Percentiles rank a stretch among this genome's conserved stretches.
These are phyloP conservation scores for Progne subis DNA, from an alignment of 2,113 vertebrate genomes.

Conservation along the genomic window DNA sequence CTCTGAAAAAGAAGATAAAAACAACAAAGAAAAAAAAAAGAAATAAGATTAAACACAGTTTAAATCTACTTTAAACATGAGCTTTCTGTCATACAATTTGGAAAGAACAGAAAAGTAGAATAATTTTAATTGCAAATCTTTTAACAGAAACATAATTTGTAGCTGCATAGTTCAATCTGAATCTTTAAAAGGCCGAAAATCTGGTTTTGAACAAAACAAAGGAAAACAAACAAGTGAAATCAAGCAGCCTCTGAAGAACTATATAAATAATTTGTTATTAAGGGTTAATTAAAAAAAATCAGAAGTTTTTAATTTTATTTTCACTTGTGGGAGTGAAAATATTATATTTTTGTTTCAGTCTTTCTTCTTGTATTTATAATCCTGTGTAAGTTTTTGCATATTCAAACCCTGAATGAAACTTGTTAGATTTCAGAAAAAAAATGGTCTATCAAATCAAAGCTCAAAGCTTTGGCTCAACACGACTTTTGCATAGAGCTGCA, in stretches of 20 bases:
- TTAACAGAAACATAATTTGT: slow-evolving; percentile 31
- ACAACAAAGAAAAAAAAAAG: neutral
- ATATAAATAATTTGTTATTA: slow-evolving; percentile 8
- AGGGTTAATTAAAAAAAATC: neutral
- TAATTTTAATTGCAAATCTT: slow-evolving; percentile 28
- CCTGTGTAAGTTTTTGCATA: slow-evolving; percentile 58
- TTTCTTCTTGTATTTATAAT: slow-evolving; percentile 7
- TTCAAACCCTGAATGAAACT: slow-evolving; percentile 53
- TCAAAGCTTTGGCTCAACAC: slow-evolving; percentile 45
- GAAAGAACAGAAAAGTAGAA: slow-evolving; percentile 11
- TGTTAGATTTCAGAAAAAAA: slow-evolving; percentile 47
- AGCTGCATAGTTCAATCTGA: slow-evolving; percentile 50
- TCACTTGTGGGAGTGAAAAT: neutral
- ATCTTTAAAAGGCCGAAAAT: slow-evolving; percentile 30
- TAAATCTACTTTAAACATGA: slow-evolving; percentile 35
- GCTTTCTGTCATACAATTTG: neutral
- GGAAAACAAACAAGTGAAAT: slow-evolving; percentile 5
- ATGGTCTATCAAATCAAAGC: slow-evolving; percentile 46
- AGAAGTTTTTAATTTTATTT: slow-evolving; percentile 9
- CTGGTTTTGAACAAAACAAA: neutral
- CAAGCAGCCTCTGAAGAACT: slow-evolving; percentile 32
- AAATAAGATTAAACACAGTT: slow-evolving; percentile 12
- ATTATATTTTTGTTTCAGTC: neutral
- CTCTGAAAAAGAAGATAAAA: neutral
- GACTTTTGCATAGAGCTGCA: slow-evolving; percentile 42